A percentile compares a stretch with the other conserved stretches of the same genome.
Evolutionary conservation across 1,140 invertebrate species (phyloP).

Genomic region (Monomorium pharaonis): DNA sequence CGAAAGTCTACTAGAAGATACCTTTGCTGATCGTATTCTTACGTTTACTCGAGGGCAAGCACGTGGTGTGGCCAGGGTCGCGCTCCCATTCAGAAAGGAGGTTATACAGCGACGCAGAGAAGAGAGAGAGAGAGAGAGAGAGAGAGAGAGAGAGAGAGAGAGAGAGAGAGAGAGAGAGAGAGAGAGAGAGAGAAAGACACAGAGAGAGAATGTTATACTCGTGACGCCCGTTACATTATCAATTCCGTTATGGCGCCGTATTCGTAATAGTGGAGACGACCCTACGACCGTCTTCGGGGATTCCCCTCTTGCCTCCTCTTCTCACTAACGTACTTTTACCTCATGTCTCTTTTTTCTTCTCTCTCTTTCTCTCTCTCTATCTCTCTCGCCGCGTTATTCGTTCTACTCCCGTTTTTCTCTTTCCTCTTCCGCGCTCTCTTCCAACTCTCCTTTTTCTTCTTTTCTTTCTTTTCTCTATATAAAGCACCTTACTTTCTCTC

Average conservation of each 20-base stretch:
- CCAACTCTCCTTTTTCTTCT: slow-evolving; percentile 22
- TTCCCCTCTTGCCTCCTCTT: slow-evolving; percentile 63
- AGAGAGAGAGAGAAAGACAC: slow-evolving; percentile 12
- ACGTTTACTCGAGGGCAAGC: slow-evolving; percentile 65
- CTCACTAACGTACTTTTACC: slow-evolving; percentile 63
- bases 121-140: slow-evolving; percentile 58
- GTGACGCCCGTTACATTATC: slow-evolving; percentile 84
- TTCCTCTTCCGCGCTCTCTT: slow-evolving; percentile 23
- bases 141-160: slow-evolving; percentile 8
- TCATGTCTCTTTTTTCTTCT: slow-evolving; percentile 55
- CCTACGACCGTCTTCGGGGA: slow-evolving; percentile 78
- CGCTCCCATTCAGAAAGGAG: slow-evolving; percentile 81
- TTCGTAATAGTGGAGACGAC: slow-evolving; percentile 82
- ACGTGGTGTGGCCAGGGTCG: slow-evolving; percentile 69
- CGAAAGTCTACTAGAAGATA: slow-evolving; percentile 34
- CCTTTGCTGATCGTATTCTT: slow-evolving; percentile 55
- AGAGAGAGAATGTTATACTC: slow-evolving; percentile 76
- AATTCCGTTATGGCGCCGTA: slow-evolving; percentile 83
- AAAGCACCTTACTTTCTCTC: slow-evolving; percentile 63
- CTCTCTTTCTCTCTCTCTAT: slow-evolving; percentile 9
- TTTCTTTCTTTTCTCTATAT: slow-evolving; percentile 59
- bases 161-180: slow-evolving; percentile 41
- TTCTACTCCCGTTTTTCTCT: slow-evolving; percentile 33
- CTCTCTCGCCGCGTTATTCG: neutral
- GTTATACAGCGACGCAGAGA: slow-evolving; percentile 73